Conservation (phyloP, 2,113 vertebrate genomes). For the Embiotoca jacksoni region DNA sequence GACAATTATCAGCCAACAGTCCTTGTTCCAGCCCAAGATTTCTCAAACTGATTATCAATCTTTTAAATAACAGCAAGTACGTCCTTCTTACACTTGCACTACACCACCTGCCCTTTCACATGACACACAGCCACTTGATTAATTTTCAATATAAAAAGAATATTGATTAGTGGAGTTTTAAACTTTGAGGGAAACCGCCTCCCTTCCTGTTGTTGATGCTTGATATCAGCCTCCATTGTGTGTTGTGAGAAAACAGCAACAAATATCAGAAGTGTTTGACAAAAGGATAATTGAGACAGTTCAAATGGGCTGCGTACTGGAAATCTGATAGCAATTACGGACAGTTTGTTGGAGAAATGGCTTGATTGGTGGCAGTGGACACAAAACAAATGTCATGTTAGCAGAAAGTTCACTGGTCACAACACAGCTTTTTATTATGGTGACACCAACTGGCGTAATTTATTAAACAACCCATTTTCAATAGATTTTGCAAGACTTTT, state of each 20-base stretch:
- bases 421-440: background rate
- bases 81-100: background rate
- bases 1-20: too few relatives aligned
- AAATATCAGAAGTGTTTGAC: background rate
- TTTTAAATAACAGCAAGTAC: too few relatives aligned
- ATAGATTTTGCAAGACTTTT: background rate
- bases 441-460: background rate
- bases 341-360: background rate
- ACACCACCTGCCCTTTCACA: background rate
- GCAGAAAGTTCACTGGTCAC: background rate
- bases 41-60: too few relatives aligned
- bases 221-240: background rate
- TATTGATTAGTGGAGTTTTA: background rate
- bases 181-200: background rate
- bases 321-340: background rate
- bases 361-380: background rate
- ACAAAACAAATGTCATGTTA: too few relatives aligned
- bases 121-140: background rate
- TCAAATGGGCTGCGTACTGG: background rate
- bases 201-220: background rate
- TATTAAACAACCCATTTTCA: background rate
- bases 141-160: background rate
- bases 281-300: background rate
- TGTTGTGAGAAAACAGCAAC: background rate
- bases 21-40: too few relatives aligned